Evolutionary conservation across 2,797 vertebrate genomes (phyloP).

Genomic region (Characodon lateralis): DNA sequence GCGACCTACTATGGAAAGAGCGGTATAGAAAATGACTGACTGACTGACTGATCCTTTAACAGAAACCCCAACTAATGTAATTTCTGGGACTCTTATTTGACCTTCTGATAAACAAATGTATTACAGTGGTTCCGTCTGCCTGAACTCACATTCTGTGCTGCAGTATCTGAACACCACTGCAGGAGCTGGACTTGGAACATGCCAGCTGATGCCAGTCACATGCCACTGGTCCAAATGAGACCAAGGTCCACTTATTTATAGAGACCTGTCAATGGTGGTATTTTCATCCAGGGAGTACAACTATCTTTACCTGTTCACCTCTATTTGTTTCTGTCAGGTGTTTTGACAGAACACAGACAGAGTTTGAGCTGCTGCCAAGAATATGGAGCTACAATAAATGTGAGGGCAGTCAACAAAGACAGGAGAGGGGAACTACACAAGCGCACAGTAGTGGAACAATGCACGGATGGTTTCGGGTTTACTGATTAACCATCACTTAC

Average conservation of each 20-base stretch:
- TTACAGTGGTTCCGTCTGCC: not conserved
- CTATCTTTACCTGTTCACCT: not conserved
- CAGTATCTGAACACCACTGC: constrained; percentile 23
- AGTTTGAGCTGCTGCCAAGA: constrained; percentile 43
- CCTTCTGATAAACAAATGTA: too few relatives aligned
- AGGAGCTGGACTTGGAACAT: not conserved
- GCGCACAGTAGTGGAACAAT: not conserved
- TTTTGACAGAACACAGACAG: constrained; percentile 17
- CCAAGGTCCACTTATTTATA: constrained; percentile 24
- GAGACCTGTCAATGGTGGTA: constrained; percentile 21
- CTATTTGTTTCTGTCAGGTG: not conserved
- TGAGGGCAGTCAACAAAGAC: constrained; percentile 19
- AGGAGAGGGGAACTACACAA: constrained; percentile 7
- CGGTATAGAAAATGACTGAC: too few relatives aligned
- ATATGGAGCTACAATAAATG: constrained; percentile 34
- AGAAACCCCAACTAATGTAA: not conserved
- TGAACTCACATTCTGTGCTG: not conserved
- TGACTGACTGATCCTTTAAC: too few relatives aligned
- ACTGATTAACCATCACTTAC: too few relatives aligned
- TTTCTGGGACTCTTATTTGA: not conserved
- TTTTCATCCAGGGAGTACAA: constrained; percentile 5
- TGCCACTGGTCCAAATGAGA: not conserved
- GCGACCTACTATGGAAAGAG: too few relatives aligned
- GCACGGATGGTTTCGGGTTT: too few relatives aligned
- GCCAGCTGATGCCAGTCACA: constrained; percentile 13